Conservation (phyloP, 2,797 vertebrate species). For the Girardinus metallicus region DNA sequence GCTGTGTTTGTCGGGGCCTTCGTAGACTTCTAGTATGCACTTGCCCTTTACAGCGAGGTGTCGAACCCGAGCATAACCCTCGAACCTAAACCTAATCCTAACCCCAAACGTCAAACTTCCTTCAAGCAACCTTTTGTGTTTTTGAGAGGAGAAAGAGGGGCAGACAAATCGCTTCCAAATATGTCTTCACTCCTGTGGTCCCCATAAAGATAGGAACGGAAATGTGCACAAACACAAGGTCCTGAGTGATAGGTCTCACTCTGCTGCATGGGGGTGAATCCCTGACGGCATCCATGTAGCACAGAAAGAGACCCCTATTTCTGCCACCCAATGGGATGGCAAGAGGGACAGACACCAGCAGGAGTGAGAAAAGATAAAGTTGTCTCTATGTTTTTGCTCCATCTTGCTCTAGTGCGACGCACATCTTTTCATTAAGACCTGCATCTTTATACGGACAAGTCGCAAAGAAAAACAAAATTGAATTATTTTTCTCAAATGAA, state of each 20-base stretch:
- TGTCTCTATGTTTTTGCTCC: constrained; percentile 33
- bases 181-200: background rate
- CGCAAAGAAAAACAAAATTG: constrained; percentile 30
- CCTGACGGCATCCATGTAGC: constrained; percentile 56
- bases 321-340: constrained; percentile 45
- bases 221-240: constrained; percentile 18
- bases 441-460: constrained; percentile 49
- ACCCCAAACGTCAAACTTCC: background rate
- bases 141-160: background rate
- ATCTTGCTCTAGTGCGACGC: constrained; percentile 29
- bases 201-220: constrained; percentile 6
- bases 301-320: constrained; percentile 66
- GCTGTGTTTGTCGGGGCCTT: background rate
- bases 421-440: constrained; percentile 36
- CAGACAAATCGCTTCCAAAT: background rate
- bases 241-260: constrained; percentile 55
- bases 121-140: background rate
- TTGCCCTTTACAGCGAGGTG: background rate
- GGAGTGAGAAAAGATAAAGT: constrained; percentile 46
- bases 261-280: constrained; percentile 48
- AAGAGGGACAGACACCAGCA: constrained; percentile 36
- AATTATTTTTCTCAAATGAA: constrained; percentile 69
- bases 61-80: background rate
- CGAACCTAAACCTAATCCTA: background rate
- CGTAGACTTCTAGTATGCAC: background rate